Evolutionary conservation across 1,140 invertebrate species (phyloP).

Genomic region (Trinorchestia longiramus): DNA sequence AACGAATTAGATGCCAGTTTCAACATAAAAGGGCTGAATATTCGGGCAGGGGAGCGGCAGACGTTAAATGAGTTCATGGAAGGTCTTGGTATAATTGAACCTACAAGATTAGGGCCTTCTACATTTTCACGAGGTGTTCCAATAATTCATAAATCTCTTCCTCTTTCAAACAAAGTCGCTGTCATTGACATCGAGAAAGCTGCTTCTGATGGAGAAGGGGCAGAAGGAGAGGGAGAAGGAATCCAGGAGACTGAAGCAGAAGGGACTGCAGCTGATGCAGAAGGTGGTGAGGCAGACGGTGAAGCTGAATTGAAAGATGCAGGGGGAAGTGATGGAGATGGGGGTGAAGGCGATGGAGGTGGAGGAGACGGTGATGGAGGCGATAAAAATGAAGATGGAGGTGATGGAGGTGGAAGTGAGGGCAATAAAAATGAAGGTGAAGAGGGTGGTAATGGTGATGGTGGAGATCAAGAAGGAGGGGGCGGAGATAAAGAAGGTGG

Average conservation of each 20-base stretch:
- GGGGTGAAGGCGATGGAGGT: not conserved
- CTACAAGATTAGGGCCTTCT: not conserved
- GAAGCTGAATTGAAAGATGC: constrained; percentile 2
- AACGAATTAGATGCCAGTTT: not conserved
- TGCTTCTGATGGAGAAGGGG: constrained; percentile 39
- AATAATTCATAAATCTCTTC: constrained; percentile 49
- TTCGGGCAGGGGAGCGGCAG: not conserved
- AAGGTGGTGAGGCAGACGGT: not conserved
- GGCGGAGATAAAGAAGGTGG: not conserved
- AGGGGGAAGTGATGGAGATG: not conserved
- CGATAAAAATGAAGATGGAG: not conserved
- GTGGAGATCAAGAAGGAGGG: not conserved
- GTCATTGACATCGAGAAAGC: constrained; percentile 12
- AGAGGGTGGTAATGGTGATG: not conserved
- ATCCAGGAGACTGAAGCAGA: constrained; percentile 38
- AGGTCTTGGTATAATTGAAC: not conserved
- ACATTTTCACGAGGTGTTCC: constrained; percentile 26
- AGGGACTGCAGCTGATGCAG: not conserved
- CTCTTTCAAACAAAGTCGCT: constrained; percentile 50
- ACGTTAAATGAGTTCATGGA: constrained; percentile 6
- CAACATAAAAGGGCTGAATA: not conserved
- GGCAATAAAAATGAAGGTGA: not conserved
- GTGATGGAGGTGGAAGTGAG: constrained; percentile 19
- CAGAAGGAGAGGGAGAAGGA: constrained; percentile 19
- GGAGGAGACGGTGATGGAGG: not conserved